Percentiles rank a stretch among this genome's conserved stretches.
phyloP scores from a whole-genome alignment of 2,113 vertebrate species.

The Bos indicus region DNA sequence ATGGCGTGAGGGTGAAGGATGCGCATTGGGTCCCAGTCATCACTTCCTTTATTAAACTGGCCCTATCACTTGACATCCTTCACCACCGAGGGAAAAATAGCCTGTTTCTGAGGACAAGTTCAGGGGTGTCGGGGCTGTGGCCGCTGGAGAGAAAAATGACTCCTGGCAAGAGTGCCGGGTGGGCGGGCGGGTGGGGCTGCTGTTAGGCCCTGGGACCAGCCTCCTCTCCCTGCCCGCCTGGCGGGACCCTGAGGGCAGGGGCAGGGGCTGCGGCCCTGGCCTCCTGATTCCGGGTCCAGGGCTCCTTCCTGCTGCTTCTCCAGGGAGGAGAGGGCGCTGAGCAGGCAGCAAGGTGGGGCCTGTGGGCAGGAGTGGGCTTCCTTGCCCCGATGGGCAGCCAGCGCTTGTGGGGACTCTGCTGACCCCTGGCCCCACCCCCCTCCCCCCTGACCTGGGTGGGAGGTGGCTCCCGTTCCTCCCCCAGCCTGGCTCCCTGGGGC shows the following conservation, averaged over 20 bases:
- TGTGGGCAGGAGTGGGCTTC: accelerated
- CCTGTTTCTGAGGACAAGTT: neutral
- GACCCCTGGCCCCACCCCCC: no score
- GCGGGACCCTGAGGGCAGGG: neutral
- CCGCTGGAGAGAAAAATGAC: neutral
- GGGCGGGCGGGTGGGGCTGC: neutral
- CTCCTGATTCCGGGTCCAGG: neutral
- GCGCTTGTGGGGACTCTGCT: neutral
- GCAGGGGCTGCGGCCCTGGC: neutral
- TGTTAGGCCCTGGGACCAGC: accelerated
- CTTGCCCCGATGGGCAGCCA: neutral
- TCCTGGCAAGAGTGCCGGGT: neutral
- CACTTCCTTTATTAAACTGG: neutral
- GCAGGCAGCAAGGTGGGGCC: neutral
- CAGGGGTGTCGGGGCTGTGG: neutral
- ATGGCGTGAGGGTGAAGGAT: neutral
- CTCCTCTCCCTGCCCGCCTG: neutral
- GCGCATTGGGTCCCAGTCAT: neutral
- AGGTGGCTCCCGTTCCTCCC: neutral
- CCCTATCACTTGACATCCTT: neutral
- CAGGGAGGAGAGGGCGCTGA: accelerated
- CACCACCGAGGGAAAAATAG: neutral
- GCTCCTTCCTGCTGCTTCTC: neutral
- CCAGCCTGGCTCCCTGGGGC: neutral
- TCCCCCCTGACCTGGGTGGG: no score